A percentile compares a stretch with the other conserved stretches of the same genome.
phyloP scores from a whole-genome alignment of 2,113 vertebrate genomes.

The Rhinoderma darwinii region DNA sequence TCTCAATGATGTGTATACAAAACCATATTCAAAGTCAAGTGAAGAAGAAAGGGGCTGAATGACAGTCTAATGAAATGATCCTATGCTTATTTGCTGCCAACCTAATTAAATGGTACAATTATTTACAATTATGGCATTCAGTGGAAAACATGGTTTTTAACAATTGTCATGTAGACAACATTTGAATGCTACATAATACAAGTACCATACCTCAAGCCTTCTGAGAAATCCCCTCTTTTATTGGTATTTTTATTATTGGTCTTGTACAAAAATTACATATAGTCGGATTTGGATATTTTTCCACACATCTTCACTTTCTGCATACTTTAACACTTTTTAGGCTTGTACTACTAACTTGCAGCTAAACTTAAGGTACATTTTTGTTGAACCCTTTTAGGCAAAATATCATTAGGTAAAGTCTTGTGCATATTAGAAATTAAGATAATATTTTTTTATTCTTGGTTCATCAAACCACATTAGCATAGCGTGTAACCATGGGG shows the following conservation, averaged over 20 bases:
- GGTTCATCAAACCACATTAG: no score
- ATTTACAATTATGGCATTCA: slow-evolving; percentile 12
- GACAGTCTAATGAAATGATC: slow-evolving; percentile 31
- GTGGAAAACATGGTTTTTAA: not conserved
- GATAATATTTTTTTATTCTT: no score
- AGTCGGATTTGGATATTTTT: no score
- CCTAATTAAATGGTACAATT: slow-evolving; percentile 34
- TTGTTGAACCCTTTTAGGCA: no score
- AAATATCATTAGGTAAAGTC: no score
- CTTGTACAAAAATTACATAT: not conserved
- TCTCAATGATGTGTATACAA: not conserved
- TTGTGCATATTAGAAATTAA: no score
- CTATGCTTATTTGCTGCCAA: slow-evolving; percentile 25
- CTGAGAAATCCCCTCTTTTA: not conserved
- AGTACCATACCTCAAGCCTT: not conserved
- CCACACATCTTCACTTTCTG: no score
- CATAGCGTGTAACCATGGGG: no score
- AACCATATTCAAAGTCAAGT: slow-evolving; percentile 14
- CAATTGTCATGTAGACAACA: not conserved
- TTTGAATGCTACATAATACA: not conserved
- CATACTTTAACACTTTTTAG: no score
- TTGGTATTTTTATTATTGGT: not conserved
- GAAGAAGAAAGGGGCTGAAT: not conserved
- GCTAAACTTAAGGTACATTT: no score
- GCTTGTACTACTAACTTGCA: no score